Conservation (phyloP, 2,797 vertebrate species). For the Uromys caudimaculatus region DNA sequence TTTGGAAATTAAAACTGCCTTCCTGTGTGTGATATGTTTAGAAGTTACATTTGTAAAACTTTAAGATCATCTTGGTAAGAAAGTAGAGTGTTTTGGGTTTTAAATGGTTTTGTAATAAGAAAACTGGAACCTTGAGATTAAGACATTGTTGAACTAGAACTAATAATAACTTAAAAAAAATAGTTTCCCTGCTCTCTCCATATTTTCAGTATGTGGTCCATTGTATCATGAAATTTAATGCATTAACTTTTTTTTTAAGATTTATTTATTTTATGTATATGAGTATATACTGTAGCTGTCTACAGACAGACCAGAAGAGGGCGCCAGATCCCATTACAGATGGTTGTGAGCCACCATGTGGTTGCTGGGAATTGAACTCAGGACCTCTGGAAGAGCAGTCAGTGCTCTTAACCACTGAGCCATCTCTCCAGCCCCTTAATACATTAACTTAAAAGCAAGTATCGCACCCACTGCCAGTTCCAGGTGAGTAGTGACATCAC, state of each 20-base stretch:
- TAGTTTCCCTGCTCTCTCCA: not conserved
- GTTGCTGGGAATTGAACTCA: too few relatives aligned
- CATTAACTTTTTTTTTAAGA: not conserved
- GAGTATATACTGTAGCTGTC: too few relatives aligned
- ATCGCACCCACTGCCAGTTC: not conserved
- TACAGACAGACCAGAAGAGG: too few relatives aligned
- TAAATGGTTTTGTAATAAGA: slow-evolving; percentile 30
- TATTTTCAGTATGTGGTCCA: not conserved
- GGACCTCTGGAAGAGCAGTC: too few relatives aligned
- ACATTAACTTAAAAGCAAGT: slow-evolving; percentile 33
- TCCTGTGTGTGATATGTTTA: not conserved
- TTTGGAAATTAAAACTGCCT: slow-evolving; percentile 54
- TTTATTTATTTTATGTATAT: too few relatives aligned
- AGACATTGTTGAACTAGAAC: slow-evolving; percentile 4
- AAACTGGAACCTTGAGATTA: not conserved
- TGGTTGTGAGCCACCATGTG: too few relatives aligned
- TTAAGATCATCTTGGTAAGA: not conserved
- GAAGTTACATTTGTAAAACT: slow-evolving; percentile 43
- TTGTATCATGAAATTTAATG: slow-evolving; percentile 37
- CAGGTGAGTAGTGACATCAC: not conserved
- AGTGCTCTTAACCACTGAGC: too few relatives aligned
- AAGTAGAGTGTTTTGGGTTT: not conserved
- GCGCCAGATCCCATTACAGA: too few relatives aligned
- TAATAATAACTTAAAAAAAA: not conserved
- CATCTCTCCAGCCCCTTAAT: not conserved